Conservation (phyloP, 1,140 invertebrate genomes). For the Lerema accius region DNA sequence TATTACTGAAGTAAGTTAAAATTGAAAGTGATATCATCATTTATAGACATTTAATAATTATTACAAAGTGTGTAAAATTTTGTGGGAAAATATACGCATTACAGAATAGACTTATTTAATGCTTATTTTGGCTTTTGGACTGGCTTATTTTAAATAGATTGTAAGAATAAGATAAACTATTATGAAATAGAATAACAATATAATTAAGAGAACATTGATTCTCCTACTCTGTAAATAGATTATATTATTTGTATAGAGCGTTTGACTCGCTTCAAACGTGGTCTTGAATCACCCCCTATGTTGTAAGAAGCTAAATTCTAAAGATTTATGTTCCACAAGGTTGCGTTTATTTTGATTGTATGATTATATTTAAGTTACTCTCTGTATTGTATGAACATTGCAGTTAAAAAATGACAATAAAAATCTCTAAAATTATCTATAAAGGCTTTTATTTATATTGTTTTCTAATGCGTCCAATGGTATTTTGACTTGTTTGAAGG, state of each 20-base stretch:
- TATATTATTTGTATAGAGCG: slow-evolving; percentile 28
- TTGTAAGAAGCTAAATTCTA: slow-evolving; percentile 57
- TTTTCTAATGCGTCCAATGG: too few species aligned
- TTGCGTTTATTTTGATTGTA: slow-evolving; percentile 58
- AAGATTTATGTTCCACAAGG: slow-evolving; percentile 47
- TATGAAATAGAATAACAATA: slow-evolving; percentile 46
- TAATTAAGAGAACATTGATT: slow-evolving; percentile 37
- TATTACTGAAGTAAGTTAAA: slow-evolving; percentile 26
- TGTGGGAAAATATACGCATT: slow-evolving; percentile 79
- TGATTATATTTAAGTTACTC: slow-evolving; percentile 65
- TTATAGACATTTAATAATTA: slow-evolving; percentile 31
- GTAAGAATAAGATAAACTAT: slow-evolving; percentile 43
- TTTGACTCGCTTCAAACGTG: slow-evolving; percentile 42
- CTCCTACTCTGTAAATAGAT: slow-evolving; percentile 44
- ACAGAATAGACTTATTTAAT: slow-evolving; percentile 69
- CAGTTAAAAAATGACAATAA: slow-evolving; percentile 66
- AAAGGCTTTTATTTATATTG: slow-evolving; percentile 12
- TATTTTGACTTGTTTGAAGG: too few species aligned
- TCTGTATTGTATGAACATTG: slow-evolving; percentile 59
- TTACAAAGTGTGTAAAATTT: slow-evolving; percentile 56
- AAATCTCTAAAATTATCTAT: slow-evolving; percentile 62
- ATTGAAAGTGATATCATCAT: slow-evolving; percentile 20
- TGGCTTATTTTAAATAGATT: slow-evolving; percentile 60
- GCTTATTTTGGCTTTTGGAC: slow-evolving; percentile 66
- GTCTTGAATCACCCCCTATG: slow-evolving; percentile 44